Percentiles rank a stretch among this genome's conserved stretches.
Conservation (phyloP, 2,797 vertebrate species). For the Eidolon dupreanum region DNA sequence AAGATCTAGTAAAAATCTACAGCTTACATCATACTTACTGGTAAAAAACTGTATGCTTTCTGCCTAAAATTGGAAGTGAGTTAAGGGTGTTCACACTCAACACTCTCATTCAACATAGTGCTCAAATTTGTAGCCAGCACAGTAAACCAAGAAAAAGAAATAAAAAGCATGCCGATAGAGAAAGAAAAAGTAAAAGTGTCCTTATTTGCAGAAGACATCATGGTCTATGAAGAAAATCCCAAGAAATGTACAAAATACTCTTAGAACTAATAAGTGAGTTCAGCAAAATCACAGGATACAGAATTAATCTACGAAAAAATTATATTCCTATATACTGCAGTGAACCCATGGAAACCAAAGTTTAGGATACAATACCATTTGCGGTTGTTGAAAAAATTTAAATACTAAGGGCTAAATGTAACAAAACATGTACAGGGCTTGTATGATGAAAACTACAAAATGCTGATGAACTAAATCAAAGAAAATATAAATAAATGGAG, state of each 20-base stretch:
- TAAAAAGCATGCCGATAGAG: neutral
- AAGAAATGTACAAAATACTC: neutral
- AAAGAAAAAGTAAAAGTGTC: neutral
- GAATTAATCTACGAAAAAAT: neutral
- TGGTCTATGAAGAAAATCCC: neutral
- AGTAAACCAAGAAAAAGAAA: neutral
- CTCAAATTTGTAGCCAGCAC: neutral
- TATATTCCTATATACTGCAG: neutral
- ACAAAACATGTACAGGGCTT: neutral
- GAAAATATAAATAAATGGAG: neutral
- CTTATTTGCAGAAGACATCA: neutral
- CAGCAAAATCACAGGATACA: neutral
- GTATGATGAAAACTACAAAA: neutral
- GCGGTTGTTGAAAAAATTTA: neutral
- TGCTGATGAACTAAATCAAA: neutral
- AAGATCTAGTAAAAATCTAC: neutral
- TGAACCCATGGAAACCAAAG: neutral
- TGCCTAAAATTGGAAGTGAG: neutral
- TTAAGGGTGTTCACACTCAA: neutral
- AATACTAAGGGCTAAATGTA: neutral
- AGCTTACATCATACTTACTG: neutral
- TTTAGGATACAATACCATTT: neutral
- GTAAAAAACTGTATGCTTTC: neutral
- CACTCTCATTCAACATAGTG: neutral
- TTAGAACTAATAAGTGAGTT: neutral